Conservation (phyloP, 2,888 invertebrate species). For the Callimorpha dominula region DNA sequence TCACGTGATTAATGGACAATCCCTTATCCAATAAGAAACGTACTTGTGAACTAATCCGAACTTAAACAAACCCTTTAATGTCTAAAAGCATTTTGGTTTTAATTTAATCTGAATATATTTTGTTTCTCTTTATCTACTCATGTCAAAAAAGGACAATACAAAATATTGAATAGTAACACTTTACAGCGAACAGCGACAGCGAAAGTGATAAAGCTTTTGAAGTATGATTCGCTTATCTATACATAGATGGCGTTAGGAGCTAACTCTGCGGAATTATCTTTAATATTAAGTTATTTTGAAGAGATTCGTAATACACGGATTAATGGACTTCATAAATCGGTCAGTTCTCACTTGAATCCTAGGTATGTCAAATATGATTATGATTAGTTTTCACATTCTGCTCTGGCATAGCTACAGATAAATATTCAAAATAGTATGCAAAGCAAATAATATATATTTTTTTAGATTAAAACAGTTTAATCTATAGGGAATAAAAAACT, state of each 20-base stretch:
- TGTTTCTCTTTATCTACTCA: background rate
- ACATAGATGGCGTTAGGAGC: slow-evolving; percentile 16
- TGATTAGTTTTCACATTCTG: too few relatives aligned
- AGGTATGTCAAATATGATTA: too few relatives aligned
- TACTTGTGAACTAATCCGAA: background rate
- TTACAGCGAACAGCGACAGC: background rate
- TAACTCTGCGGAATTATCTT: background rate
- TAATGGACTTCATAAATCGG: too few relatives aligned
- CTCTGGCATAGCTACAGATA: too few relatives aligned
- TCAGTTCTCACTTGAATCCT: too few relatives aligned
- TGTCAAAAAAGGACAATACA: background rate
- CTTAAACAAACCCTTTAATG: background rate
- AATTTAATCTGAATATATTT: background rate
- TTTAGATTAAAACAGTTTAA: too few relatives aligned
- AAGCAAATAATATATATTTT: too few relatives aligned
- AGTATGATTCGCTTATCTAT: background rate
- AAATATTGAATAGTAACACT: background rate
- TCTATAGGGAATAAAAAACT: too few relatives aligned
- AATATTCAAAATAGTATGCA: too few relatives aligned
- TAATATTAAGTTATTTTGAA: background rate
- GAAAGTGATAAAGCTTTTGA: background rate
- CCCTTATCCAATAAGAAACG: background rate
- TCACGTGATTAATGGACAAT: too few relatives aligned
- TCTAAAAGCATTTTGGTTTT: too few relatives aligned
- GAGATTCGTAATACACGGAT: background rate